Evolutionary conservation across 2,888 invertebrate genomes (phyloP), one percentile per base, ranked within the genome.

Genomic region (Sinohyriopsis cumingii): DNA sequence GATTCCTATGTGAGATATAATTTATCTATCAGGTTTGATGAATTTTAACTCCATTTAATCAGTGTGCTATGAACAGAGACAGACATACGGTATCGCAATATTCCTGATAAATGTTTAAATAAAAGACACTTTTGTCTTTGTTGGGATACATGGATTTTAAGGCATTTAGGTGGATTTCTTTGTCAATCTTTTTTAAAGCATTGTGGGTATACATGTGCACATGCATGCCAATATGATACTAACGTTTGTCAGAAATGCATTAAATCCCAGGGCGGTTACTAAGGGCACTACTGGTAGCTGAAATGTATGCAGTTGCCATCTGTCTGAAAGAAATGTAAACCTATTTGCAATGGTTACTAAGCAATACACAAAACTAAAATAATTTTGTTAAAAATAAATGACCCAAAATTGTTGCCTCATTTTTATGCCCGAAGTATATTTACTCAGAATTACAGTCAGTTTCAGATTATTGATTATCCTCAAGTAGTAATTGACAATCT

Each of bases 231-330:
- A 63, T 0, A 22, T 25, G 25, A 19, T 65, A 67, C 81, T 64
- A 71, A 90, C 91, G 77, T 94, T 95, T 78, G 95, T 93, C 90
- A 96, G 94, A 76, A 93, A 94, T 67, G 92, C 93, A 89, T 97
- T n/a, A 89, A 95, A 94, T 7, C 95, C 94, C 15, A 98, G 92
- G 7, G 98, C 97, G 0, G 96, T 95, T 0, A 94, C 90, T 91
- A 98, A 98, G 93, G 0, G 98, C 98, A 12, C 96, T 95, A 0
- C 94, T 92, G 0, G 97, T 97, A 0, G 98, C 98, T 1, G 96
- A 95, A 0, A 93, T 93, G 88, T 98, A 98, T 0, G 98, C 96
- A 1, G 94, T 92, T 3, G 94, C 94, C 90, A 98, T 84, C 75
- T 89, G 87, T 63, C 90, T 89, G 79, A 18, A 81, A 80, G 56